phyloP scores from a whole-genome alignment of 2,888 invertebrate species.

The Ditylenchus weischeri region DNA sequence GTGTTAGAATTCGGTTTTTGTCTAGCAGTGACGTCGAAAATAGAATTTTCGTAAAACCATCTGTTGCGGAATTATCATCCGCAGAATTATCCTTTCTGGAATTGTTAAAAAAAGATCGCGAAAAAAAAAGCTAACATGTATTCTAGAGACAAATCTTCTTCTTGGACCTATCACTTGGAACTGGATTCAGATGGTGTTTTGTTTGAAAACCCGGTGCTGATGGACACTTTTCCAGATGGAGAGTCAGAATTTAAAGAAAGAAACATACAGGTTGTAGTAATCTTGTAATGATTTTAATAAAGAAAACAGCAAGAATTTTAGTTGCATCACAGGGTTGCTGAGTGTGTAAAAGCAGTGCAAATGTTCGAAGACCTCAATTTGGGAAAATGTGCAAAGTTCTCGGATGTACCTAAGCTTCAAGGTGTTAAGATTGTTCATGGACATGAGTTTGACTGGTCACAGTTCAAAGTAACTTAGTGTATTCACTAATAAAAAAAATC shows the following conservation, averaged over 20 bases:
- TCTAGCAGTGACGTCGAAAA: no score
- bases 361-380: conserved; percentile 59
- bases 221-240: conserved; percentile 41
- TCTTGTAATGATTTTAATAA: not conserved
- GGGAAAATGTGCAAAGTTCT: conserved; percentile 37
- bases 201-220: conserved; percentile 45
- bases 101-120: no score
- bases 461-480: conserved; percentile 58
- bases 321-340: conserved; percentile 60
- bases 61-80: no score
- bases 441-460: conserved; percentile 58
- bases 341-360: conserved; percentile 59
- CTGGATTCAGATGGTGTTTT: conserved; percentile 38
- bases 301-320: conserved; percentile 33
- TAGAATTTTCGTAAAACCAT: no score
- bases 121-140: no score
- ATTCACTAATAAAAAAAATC: no score
- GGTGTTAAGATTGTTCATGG: conserved; percentile 50
- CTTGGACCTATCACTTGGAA: conserved; percentile 44
- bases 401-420: conserved; percentile 13
- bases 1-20: no score
- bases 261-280: conserved; percentile 59
- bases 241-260: conserved; percentile 60
- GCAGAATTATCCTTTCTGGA: no score
- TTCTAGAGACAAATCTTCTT: conserved; percentile 51